Percentiles rank a stretch among this genome's conserved stretches.
These are phyloP conservation scores for Drosophila parvula DNA, from an alignment of 1,140 invertebrate genomes.

Conservation along the genomic window DNA sequence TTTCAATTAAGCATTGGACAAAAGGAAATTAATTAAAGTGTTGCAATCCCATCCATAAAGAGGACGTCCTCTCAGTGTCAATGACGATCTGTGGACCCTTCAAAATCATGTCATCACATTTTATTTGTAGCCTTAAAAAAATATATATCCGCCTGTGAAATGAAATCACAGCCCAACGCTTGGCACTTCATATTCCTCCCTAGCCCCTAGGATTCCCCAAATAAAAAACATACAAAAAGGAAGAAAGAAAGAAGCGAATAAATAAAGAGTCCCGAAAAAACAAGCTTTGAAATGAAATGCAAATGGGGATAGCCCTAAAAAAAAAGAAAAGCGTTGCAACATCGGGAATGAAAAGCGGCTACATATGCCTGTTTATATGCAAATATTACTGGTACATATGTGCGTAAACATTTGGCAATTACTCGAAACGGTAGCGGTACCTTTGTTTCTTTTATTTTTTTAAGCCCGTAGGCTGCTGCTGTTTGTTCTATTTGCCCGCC, in stretches of 20 bases:
- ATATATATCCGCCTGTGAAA: conserved; percentile 18
- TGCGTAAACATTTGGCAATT: conserved; percentile 81
- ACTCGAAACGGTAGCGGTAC: conserved; percentile 45
- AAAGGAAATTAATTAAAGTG: conserved; percentile 48
- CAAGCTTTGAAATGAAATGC: conserved; percentile 65
- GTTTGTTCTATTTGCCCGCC: conserved; percentile 69
- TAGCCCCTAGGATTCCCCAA: conserved; percentile 35
- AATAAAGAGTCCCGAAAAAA: conserved; percentile 26
- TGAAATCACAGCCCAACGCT: conserved; percentile 36
- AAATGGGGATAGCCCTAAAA: conserved; percentile 50
- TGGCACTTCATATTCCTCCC: conserved; percentile 37
- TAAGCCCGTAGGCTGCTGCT: conserved; percentile 22
- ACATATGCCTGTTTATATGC: conserved; percentile 80
- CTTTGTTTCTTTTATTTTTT: conserved; percentile 44
- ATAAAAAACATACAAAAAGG: conserved; percentile 28
- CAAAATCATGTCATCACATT: conserved; percentile 45
- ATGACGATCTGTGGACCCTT: conserved; percentile 22
- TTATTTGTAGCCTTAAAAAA: conserved; percentile 26
- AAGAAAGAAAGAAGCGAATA: conserved; percentile 7
- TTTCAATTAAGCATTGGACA: conserved; percentile 45
- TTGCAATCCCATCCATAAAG: conserved; percentile 23
- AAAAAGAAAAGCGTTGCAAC: conserved; percentile 59
- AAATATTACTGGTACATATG: conserved; percentile 77
- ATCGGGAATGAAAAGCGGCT: conserved; percentile 69
- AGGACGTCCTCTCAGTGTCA: conserved; percentile 15